Evolutionary conservation across 2,113 vertebrate species (phyloP).

Genomic region (Clarias macrocephalus): DNA sequence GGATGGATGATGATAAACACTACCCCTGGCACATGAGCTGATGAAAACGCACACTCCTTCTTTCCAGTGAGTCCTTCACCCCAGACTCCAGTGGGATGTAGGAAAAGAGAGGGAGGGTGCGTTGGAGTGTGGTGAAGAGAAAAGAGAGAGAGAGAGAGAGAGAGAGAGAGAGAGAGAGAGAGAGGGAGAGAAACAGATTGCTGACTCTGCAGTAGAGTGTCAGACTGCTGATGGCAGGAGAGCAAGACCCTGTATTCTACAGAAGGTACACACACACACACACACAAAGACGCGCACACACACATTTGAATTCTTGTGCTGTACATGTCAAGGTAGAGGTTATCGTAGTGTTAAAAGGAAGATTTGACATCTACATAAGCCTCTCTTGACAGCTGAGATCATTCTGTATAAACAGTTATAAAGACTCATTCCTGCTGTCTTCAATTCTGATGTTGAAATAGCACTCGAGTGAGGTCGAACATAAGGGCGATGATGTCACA

Average conservation of each 20-base stretch:
- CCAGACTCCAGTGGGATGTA: constrained; percentile 23
- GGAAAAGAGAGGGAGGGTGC: constrained; percentile 28
- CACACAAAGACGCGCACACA: constrained; percentile 34
- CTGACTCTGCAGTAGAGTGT: constrained; percentile 64
- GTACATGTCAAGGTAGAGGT: constrained; percentile 8
- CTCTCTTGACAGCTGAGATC: neutral
- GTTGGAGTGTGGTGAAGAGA: constrained; percentile 35
- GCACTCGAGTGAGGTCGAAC: neutral
- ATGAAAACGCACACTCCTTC: constrained; percentile 41
- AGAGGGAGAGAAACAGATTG: constrained; percentile 55
- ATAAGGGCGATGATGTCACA: neutral
- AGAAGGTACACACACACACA: constrained; percentile 42
- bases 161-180: constrained; percentile 7
- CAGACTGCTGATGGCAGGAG: constrained; percentile 54
- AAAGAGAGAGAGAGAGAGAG: constrained; percentile 6
- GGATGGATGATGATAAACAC: constrained; percentile 61
- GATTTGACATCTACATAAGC: neutral
- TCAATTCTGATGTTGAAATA: neutral
- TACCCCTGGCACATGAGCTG: constrained; percentile 44
- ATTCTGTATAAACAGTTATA: neutral
- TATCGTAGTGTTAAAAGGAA: neutral
- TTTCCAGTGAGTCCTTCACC: constrained; percentile 42
- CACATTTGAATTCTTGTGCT: constrained; percentile 17
- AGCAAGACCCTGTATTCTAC: constrained; percentile 56
- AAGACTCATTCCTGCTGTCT: neutral